Base-by-base conservation (phyloP, 2,113 vertebrate genomes). In the Eublepharis macularius region DNA sequence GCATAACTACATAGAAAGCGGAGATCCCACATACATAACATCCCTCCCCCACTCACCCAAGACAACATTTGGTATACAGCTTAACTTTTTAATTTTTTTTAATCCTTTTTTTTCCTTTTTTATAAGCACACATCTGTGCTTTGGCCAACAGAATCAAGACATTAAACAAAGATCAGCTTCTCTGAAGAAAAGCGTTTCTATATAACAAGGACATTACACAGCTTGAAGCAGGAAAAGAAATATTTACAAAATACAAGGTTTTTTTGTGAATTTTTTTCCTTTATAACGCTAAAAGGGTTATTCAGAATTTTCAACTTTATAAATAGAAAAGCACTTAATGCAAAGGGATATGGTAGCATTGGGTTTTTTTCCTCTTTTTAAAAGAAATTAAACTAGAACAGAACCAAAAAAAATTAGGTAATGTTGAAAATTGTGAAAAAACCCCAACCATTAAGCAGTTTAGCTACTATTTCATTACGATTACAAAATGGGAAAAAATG, bases 181-280 rank as follows among this genome's bases (percentile, higher is more conserved):
- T 97, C 96, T 94, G 96, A 97, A 97, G 97, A 97, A 97, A 96
- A 96, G 95, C 95, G 84, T 94, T 96, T 96, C 96, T 96, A 95
- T 96, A 96, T 95, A 97, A 96, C 96, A 95, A 96, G 95, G 96
- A 97, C 96, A 96, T 95, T 95, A 96, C 96, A 96, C 95, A 96
- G 95, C 95, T 96, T 95, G 95, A 96, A 96, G 95, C 95, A 96
- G 95, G 95, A 96, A 97, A 96, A 96, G 94, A 96, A 96, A 96
- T 97, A 97, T 97, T 97, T 97, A 97, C 97, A 97, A 97, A 97
- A 97, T 96, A 97, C 95, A 96, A 96, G 94, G 86, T 94, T 85
- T 89, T 94, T 93, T 89, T 78, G 73, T 66, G 83, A 87, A 84
- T 89, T 77, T 39, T 81, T 94, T 91, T 88, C 94, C 96, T 96